Base-by-base conservation (phyloP, 2,797 vertebrate genomes). In the Chiroxiphia lanceolata region DNA sequence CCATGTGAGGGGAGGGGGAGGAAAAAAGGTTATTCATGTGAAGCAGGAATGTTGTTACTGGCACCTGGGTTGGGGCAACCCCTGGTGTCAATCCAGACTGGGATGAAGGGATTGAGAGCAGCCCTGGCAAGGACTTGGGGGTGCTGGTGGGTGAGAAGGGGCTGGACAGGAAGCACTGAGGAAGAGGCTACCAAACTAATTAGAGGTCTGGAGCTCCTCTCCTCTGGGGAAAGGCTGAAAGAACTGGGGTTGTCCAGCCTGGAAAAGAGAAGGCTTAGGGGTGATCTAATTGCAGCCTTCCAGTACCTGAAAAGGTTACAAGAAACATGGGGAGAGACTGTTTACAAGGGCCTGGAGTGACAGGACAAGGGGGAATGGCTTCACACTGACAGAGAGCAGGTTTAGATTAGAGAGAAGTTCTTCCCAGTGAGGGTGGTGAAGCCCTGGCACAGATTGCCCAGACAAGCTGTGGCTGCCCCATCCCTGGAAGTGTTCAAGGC, bases 1-100 rank as follows among this genome's bases (percentile, higher is more conserved):
- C 7, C 38, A 20, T 29, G 6, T 5, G 9, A 71, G 45, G 4
- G 34, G 20, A 45, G 6, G 2, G 6, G 3, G 6, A n/a, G 2
- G 4, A 2, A 19, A 29, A 34, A 54, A 47, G 17, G 4, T 59
- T 47, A 10, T 83, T 83, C 3, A 2, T 11, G 2, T 68, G n/a
- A 70, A 67, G 18, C 18, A 17, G 59, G n/a, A 26, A 7, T 65
- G 33, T 34, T 72, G 21, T 42, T 59, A 16, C 13, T 71, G 72
- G 13, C 42, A 33, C 15, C 15, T 56, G 26, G 44, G 8, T 63
- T 13, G 31, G 69, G 40, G 40, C 23, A 83, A n/a, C 9, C 16
- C 11, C 22, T 1, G 5, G 27, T 21, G 11, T 13, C 44, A 34
- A 1, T 57, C 15, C 45, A 34, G 57, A 8, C 9, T 51, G n/a